Conservation (phyloP, 2,888 invertebrate genomes). For the Eupithecia vulgata region DNA sequence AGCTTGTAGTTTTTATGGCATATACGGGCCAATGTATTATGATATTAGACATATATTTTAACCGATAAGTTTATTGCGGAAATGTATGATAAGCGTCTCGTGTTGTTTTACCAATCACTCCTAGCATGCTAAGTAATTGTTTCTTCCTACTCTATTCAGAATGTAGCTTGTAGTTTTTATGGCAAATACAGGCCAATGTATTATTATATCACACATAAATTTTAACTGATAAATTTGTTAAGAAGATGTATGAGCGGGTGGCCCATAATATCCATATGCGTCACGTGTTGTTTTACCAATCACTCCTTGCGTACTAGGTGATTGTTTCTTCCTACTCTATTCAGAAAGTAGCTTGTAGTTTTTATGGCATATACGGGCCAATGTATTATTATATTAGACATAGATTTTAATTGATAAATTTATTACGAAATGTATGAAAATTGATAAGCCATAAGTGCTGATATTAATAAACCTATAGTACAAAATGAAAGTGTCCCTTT, state of each 20-base stretch:
- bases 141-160: background rate
- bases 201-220: background rate
- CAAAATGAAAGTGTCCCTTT: conserved; percentile 13
- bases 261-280: too few relatives aligned
- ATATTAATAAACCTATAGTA: background rate
- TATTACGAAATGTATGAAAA: background rate
- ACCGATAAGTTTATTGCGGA: too few relatives aligned
- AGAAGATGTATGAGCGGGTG: too few relatives aligned
- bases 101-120: background rate
- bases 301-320: background rate
- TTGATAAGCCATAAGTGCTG: background rate
- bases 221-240: background rate
- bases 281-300: background rate
- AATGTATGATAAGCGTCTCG: too few relatives aligned
- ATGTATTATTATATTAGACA: background rate
- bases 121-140: background rate
- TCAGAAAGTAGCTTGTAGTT: background rate
- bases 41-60: too few relatives aligned
- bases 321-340: background rate
- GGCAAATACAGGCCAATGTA: background rate
- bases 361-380: background rate
- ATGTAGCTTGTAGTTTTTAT: conserved; percentile 1
- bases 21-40: too few relatives aligned
- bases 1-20: too few relatives aligned
- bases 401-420: background rate